Percentiles rank a stretch among this genome's conserved stretches.
These are phyloP conservation scores for Prochilodus magdalenae DNA, from an alignment of 2,113 vertebrate species.

Conservation along the genomic window DNA sequence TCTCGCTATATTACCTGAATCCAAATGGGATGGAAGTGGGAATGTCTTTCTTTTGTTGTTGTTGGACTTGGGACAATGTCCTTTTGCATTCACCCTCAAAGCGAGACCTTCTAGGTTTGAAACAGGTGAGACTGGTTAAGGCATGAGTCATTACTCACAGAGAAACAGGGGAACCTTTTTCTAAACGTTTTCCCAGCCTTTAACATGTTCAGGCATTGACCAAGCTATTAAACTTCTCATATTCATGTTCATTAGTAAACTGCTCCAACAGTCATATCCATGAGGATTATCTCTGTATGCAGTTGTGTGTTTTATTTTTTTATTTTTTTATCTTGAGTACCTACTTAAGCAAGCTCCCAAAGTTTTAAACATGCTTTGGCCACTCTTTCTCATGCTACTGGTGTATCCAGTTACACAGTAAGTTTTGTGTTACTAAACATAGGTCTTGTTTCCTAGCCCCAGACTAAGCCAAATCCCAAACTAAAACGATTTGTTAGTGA, in stretches of 20 bases:
- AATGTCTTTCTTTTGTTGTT: background rate
- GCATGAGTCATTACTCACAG: conserved; percentile 44
- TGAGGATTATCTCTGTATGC: too few species aligned
- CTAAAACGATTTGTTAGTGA: too few species aligned
- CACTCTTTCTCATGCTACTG: background rate
- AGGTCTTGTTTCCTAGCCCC: too few species aligned
- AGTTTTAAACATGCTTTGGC: background rate
- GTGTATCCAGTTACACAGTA: background rate
- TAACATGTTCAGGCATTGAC: conserved; percentile 53
- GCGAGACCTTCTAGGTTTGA: background rate
- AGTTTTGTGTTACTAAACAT: background rate
- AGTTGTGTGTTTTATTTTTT: too few species aligned
- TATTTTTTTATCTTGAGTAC: background rate
- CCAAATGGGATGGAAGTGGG: background rate
- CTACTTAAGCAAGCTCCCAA: background rate
- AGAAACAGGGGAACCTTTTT: conserved; percentile 32
- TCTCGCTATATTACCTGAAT: background rate
- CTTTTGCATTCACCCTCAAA: background rate
- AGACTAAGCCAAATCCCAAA: too few species aligned
- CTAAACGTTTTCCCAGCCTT: conserved; percentile 22
- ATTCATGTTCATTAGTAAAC: background rate
- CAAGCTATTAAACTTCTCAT: conserved; percentile 7
- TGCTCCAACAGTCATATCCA: too few species aligned
- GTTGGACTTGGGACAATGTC: background rate
- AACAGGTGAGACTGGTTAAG: conserved; percentile 54